Evolutionary conservation across 2,797 vertebrate genomes (phyloP), one percentile per base, ranked within the genome.

Genomic region (Acrocephalus scirpaceus): DNA sequence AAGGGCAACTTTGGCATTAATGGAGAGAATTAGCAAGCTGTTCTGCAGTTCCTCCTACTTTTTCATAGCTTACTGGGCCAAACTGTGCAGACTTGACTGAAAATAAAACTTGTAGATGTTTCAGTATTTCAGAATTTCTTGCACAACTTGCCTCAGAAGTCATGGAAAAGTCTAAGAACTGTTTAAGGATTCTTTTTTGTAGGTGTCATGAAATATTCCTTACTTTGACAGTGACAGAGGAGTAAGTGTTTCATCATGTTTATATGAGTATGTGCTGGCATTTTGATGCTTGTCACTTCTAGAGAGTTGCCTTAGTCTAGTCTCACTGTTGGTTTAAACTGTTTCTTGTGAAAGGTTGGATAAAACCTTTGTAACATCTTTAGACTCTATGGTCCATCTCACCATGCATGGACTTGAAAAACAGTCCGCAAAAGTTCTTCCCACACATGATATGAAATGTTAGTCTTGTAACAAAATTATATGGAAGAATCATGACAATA

Each of bases 41-140:
- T 91, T 95, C 92, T 92, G 65, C 92, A 87, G 30, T 93, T 92
- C 89, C 91, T 96, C 93, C 95, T 90, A 94, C 91, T 91, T 94
- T 77, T 88, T 90, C 56, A 13, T 95, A 86, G 77, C 75, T 92
- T 80, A 54, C 58, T 86, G 81, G 93, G 89, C 85, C 64, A 90
- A 77, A 88, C 51, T 83, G 27, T 92, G 51, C 64, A 96, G 89
- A 83, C 73, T 88, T 78, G 81, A 69, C 87, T 92, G 76, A 94
- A 96, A 94, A 95, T 87, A 89, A 89, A 81, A 88, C 65, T 75
- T 69, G 48, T 86, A 58, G 57, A 85, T 92, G 48, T 90, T 96
- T 94, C 13, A 36, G 51, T 82, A 65, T 81, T 88, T 90, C 69
- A 91, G 81, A 74, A 81, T 89, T 94, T 90, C 67, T 92, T 90